Percentiles rank a stretch among this genome's conserved stretches.
phyloP scores from a whole-genome alignment of 2,113 vertebrate species.

The Aythya baeri region DNA sequence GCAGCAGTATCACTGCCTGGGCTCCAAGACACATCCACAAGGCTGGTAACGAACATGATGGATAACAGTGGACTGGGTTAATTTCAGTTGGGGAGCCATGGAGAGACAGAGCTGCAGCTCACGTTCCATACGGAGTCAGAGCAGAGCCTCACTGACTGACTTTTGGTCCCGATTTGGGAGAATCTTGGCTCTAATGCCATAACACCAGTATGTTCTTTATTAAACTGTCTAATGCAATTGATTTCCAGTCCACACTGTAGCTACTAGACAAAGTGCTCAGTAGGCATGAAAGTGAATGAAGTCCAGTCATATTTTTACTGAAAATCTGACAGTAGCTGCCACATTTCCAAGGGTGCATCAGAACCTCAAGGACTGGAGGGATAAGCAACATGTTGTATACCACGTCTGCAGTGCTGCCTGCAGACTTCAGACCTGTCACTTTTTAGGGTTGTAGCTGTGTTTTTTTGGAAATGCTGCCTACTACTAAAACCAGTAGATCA shows the following conservation, averaged over 20 bases:
- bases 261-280: neutral
- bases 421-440: neutral
- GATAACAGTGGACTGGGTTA: neutral
- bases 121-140: neutral
- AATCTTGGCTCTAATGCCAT: neutral
- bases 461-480: neutral
- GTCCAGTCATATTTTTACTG: neutral
- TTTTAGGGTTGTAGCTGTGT: neutral
- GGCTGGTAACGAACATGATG: neutral
- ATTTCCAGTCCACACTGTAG: neutral
- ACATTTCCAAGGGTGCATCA: neutral
- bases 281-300: neutral
- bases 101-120: neutral
- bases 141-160: neutral
- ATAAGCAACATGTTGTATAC: accelerated
- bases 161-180: neutral
- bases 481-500: neutral
- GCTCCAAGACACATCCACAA: neutral
- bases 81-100: neutral
- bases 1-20: neutral
- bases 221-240: accelerated
- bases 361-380: neutral
- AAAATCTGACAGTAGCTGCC: neutral
- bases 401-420: neutral
- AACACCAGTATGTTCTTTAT: neutral